Conservation (phyloP, 2,797 vertebrate genomes). For the Taeniopygia guttata region DNA sequence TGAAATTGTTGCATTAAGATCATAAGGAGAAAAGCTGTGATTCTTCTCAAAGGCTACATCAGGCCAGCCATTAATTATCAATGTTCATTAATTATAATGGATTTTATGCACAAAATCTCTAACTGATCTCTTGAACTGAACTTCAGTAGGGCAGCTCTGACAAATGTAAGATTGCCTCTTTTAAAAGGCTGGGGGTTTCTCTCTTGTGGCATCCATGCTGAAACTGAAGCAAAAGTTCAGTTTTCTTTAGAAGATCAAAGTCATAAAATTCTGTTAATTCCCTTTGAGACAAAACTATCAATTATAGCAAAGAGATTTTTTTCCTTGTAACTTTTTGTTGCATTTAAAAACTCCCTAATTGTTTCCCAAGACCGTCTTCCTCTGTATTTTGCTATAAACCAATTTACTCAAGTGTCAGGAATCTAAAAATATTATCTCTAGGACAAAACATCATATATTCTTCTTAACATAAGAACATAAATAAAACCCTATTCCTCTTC, state of each 20-base stretch:
- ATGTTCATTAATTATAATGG: slow-evolving; percentile 4
- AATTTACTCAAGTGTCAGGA: neutral
- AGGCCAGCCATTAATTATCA: slow-evolving; percentile 23
- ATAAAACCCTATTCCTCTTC: neutral
- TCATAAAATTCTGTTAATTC: neutral
- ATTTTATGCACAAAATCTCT: neutral
- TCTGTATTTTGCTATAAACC: neutral
- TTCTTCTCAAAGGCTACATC: neutral
- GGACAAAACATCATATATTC: neutral
- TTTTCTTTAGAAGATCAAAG: slow-evolving; percentile 38
- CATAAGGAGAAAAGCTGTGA: neutral
- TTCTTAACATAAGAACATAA: neutral
- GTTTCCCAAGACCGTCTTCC: neutral
- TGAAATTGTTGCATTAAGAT: neutral
- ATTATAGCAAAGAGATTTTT: neutral
- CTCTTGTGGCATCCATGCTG: neutral
- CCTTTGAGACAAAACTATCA: neutral
- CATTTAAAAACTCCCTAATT: neutral
- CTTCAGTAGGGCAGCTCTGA: neutral
- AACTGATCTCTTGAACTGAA: neutral
- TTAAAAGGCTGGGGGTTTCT: neutral
- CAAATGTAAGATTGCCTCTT: neutral
- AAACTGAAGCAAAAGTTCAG: neutral
- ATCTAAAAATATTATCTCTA: neutral
- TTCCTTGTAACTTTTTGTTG: neutral